Evolutionary conservation across 30 jellyfish, hydroid and myxozoan species (phyloP).

Genomic region (Aurelia sp.): DNA sequence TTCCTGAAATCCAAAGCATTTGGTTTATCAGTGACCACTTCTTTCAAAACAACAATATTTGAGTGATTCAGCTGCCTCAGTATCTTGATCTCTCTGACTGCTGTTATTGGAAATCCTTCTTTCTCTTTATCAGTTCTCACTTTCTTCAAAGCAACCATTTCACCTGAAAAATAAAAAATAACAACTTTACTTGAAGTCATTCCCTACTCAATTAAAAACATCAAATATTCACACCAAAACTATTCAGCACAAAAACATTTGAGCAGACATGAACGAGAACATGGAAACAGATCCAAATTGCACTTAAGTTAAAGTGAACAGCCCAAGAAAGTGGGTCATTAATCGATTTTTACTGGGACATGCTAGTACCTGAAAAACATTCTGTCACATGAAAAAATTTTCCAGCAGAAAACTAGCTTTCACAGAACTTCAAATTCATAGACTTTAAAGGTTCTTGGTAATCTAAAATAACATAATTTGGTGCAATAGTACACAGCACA

Average conservation of each 20-base stretch:
- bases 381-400: too few relatives aligned
- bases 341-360: too few relatives aligned
- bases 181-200: too few relatives aligned
- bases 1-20: conserved; percentile 89
- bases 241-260: not conserved
- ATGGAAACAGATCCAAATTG: not conserved
- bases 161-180: conserved; percentile 63
- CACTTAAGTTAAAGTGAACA: too few relatives aligned
- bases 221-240: not conserved
- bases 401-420: too few relatives aligned
- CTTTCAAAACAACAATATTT: conserved; percentile 92
- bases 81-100: conserved; percentile 95
- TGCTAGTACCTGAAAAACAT: too few relatives aligned
- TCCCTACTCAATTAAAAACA: not conserved
- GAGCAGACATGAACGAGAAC: not conserved
- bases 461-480: too few relatives aligned
- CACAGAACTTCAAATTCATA: too few relatives aligned
- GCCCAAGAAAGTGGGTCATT: too few relatives aligned
- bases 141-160: conserved; percentile 95
- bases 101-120: conserved; percentile 98
- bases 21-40: conserved; percentile 94
- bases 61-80: conserved; percentile 91
- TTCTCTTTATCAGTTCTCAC: conserved; percentile 95
- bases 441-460: too few relatives aligned
- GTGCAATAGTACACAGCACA: too few relatives aligned